A percentile compares a stretch with the other conserved stretches of the same genome.
Evolutionary conservation across 2,113 vertebrate genomes (phyloP).

Genomic region (Ceratotherium simum): DNA sequence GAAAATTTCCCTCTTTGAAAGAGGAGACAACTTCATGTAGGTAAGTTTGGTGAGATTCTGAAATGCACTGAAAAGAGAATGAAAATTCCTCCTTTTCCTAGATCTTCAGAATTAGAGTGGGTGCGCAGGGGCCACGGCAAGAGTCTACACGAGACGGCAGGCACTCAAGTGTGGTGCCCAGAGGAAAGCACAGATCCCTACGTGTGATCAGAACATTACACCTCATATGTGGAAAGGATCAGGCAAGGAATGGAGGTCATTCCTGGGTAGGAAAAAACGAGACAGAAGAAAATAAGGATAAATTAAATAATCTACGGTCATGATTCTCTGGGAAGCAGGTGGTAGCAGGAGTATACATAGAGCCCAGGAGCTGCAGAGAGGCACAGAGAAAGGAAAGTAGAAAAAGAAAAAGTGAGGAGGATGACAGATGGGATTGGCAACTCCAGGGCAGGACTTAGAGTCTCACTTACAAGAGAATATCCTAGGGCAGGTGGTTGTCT

Average conservation of each 20-base stretch:
- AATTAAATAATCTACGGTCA: background rate
- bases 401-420: background rate
- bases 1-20: background rate
- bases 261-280: background rate
- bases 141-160: background rate
- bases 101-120: background rate
- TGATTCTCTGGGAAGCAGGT: background rate
- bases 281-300: background rate
- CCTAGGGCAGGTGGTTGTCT: background rate
- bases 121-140: background rate
- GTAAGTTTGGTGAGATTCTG: background rate
- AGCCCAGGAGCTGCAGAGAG: background rate
- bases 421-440: background rate
- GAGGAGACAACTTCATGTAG: background rate
- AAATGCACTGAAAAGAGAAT: background rate
- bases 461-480: background rate
- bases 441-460: background rate
- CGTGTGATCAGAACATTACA: background rate
- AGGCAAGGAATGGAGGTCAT: background rate
- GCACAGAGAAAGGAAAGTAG: background rate
- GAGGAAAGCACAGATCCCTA: background rate
- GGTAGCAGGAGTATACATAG: background rate
- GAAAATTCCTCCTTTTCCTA: background rate
- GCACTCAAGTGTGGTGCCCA: too few relatives aligned
- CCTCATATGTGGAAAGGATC: background rate